phyloP scores from a whole-genome alignment of 2,797 vertebrate species.

The Parambassis ranga region DNA sequence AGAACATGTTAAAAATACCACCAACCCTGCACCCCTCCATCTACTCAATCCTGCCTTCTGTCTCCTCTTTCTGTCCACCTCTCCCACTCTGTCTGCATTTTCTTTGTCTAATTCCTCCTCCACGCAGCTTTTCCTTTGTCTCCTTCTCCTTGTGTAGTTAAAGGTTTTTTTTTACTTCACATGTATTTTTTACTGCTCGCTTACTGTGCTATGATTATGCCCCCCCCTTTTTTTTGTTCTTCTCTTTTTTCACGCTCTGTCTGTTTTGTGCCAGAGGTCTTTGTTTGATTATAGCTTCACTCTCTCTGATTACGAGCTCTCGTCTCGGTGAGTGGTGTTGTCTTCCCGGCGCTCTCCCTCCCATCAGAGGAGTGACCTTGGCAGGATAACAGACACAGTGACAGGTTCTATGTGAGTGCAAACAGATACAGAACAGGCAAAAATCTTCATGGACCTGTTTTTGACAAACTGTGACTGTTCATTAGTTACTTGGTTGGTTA shows the following conservation, averaged over 20 bases:
- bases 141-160: conserved; percentile 28
- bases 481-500: too few species aligned
- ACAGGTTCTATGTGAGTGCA: conserved; percentile 7
- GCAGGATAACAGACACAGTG: conserved; percentile 24
- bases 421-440: conserved; percentile 2
- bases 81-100: conserved; percentile 21
- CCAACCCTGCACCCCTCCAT: conserved; percentile 38
- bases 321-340: conserved; percentile 43
- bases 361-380: conserved; percentile 61
- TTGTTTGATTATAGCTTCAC: conserved; percentile 57
- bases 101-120: conserved; percentile 6
- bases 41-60: conserved; percentile 37
- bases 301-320: conserved; percentile 57
- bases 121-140: conserved; percentile 16
- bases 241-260: conserved; percentile 32
- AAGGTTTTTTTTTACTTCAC: conserved; percentile 31
- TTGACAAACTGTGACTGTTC: too few species aligned
- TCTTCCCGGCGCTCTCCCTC: conserved; percentile 25
- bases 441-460: too few species aligned
- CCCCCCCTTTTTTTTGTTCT: conserved; percentile 1
- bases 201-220: conserved; percentile 14
- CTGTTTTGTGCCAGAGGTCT: conserved; percentile 29
- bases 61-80: conserved; percentile 36
- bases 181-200: conserved; percentile 36
- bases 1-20: conserved; percentile 70